phyloP scores from a whole-genome alignment of 2,888 invertebrate genomes.

The Cylindroiulus punctatus region DNA sequence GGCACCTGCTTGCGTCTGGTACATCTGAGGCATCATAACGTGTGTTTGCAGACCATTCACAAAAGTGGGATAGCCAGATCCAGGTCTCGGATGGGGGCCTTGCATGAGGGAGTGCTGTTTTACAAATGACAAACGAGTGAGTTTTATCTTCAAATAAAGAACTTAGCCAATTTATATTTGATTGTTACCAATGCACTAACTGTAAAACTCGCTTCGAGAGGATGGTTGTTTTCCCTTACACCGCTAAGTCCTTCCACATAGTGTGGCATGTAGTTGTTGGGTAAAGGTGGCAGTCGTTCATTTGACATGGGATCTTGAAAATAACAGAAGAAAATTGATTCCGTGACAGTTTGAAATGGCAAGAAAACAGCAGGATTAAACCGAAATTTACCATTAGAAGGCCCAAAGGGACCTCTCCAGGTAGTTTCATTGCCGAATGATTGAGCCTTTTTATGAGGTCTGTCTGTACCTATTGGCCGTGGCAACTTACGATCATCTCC shows the following conservation, averaged over 20 bases:
- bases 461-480: constrained; percentile 67
- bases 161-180: not conserved
- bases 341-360: too few species aligned
- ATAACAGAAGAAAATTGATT: not conserved
- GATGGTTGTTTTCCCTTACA: constrained; percentile 37
- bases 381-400: constrained; percentile 25
- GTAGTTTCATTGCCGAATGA: constrained; percentile 58
- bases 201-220: not conserved
- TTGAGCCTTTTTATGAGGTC: constrained; percentile 62
- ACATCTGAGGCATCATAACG: constrained; percentile 53
- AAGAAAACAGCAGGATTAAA: too few species aligned
- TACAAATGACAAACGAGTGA: not conserved
- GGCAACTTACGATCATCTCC: constrained; percentile 63
- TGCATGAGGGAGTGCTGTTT: constrained; percentile 48
- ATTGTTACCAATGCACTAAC: constrained; percentile 8
- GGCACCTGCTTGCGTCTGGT: not conserved
- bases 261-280: constrained; percentile 50
- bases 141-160: not conserved
- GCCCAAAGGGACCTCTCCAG: constrained; percentile 57
- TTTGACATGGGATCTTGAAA: constrained; percentile 53
- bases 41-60: constrained; percentile 60
- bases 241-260: constrained; percentile 51
- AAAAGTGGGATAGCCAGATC: constrained; percentile 58
- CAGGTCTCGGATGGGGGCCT: constrained; percentile 47
- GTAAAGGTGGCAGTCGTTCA: constrained; percentile 49